Evolutionary conservation across 2,888 invertebrate species (phyloP).

Genomic region (Monoplex corrugatus): DNA sequence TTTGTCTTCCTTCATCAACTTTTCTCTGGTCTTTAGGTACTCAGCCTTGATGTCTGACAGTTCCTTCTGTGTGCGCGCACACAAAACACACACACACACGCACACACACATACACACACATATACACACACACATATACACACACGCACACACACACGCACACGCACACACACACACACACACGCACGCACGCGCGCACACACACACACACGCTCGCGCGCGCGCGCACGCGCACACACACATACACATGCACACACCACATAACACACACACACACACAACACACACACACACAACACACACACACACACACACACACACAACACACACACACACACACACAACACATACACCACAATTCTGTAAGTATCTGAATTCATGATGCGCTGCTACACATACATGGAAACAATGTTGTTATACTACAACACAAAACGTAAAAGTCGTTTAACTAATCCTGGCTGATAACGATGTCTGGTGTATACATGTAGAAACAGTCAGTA

Average conservation of each 20-base stretch:
- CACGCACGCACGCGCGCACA: conserved; percentile 1
- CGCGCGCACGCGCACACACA: background rate
- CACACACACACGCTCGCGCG: background rate
- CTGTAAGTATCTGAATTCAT: no score
- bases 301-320: background rate
- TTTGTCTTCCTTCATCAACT: background rate
- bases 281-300: background rate
- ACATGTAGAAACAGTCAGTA: no score
- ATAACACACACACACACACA: background rate
- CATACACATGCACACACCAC: background rate
- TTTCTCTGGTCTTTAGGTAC: conserved; percentile 1
- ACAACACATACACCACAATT: background rate
- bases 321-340: background rate
- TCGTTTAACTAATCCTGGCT: no score
- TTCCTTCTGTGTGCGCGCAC: conserved; percentile 5
- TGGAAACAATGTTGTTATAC: no score
- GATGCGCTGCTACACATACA: no score
- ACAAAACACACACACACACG: background rate
- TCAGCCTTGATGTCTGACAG: conserved; percentile 20
- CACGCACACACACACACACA: background rate
- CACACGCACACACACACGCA: conserved; percentile 14
- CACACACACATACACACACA: conserved; percentile 14
- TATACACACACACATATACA: background rate
- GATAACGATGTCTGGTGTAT: no score
- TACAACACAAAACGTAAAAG: no score